Evolutionary conservation across 2,797 vertebrate genomes (phyloP).

Genomic region (Paramormyrops hopkinsi): DNA sequence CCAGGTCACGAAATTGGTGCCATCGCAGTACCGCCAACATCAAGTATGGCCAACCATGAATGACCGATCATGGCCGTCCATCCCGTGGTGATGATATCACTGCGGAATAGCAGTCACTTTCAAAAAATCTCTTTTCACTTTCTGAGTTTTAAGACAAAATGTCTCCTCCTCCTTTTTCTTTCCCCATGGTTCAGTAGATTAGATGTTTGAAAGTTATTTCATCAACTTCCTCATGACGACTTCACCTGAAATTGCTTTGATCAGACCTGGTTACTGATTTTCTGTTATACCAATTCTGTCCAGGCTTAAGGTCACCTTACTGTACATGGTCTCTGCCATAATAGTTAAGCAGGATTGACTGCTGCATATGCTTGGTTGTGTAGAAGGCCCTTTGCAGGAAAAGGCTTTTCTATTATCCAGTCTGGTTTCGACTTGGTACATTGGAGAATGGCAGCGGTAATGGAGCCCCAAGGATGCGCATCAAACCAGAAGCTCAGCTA

Average conservation of each 20-base stretch:
- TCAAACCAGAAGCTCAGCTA: background rate
- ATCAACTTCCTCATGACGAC: background rate
- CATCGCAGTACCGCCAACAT: background rate
- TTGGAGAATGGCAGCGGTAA: background rate
- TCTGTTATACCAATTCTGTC: background rate
- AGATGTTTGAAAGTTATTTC: background rate
- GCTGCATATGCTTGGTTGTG: background rate
- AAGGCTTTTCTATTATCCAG: background rate
- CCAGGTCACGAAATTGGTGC: background rate
- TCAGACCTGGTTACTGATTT: background rate
- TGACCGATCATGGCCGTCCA: background rate
- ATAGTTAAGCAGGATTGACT: background rate
- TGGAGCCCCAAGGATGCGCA: background rate
- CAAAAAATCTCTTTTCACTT: background rate
- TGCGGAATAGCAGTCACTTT: background rate
- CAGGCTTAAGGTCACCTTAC: background rate
- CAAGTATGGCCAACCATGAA: background rate
- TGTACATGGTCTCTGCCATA: background rate
- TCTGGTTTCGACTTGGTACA: background rate
- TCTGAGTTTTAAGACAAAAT: background rate
- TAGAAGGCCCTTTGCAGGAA: background rate
- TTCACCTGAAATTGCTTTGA: background rate
- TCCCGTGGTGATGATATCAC: background rate
- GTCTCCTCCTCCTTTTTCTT: background rate
- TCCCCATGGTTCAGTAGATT: background rate